A percentile compares a stretch with the other conserved stretches of the same genome.
These are phyloP conservation scores for Troides helena DNA, from an alignment of 2,888 invertebrate species.

Conservation along the genomic window DNA sequence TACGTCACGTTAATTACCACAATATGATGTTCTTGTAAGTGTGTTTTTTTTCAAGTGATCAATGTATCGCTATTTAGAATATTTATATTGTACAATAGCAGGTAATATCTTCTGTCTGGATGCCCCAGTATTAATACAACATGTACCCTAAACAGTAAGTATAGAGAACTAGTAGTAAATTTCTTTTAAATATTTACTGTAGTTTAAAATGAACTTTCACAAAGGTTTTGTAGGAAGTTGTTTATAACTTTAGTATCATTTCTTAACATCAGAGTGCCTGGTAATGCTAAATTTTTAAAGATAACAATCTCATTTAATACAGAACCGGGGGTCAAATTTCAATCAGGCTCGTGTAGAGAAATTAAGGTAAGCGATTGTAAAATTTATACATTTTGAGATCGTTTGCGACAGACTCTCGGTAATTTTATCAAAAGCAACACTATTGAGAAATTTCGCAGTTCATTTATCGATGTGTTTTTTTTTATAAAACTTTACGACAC, in stretches of 20 bases:
- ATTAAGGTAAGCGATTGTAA: constrained; percentile 2
- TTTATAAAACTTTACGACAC: constrained; percentile 18
- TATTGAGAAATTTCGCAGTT: constrained; percentile 12
- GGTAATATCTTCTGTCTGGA: too few relatives aligned
- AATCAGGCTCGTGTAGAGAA: neutral
- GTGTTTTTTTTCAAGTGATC: too few relatives aligned
- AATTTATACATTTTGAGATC: neutral
- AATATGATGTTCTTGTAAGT: too few relatives aligned
- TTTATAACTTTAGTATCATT: neutral
- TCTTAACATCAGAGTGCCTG: neutral
- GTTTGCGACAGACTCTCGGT: neutral
- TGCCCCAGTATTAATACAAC: too few relatives aligned
- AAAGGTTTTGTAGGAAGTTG: neutral
- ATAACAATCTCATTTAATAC: neutral
- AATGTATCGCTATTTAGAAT: too few relatives aligned
- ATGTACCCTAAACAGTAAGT: too few relatives aligned
- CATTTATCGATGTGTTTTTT: constrained; percentile 18
- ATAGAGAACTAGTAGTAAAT: too few relatives aligned
- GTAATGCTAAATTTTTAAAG: neutral
- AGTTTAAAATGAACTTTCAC: neutral
- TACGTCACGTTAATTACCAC: too few relatives aligned
- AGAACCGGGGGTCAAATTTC: neutral
- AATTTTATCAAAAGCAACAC: neutral
- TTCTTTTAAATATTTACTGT: too few relatives aligned
- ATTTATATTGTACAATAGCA: too few relatives aligned